Evolutionary conservation across 2,113 vertebrate species (phyloP).

Genomic region (Crotalus helleri): DNA sequence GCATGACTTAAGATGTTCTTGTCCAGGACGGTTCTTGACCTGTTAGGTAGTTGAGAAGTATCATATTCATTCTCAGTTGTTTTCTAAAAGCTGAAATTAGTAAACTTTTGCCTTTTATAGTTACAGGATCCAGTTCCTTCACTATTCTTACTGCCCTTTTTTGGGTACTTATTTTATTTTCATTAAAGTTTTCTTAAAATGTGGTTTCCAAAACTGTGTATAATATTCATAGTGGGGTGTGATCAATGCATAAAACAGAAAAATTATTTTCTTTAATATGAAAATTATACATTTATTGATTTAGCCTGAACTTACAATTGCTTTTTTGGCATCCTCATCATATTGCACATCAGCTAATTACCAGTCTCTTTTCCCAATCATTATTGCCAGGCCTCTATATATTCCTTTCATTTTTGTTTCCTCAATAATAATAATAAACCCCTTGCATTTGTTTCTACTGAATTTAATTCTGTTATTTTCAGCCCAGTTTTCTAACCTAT

Average conservation of each 20-base stretch:
- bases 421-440: not conserved
- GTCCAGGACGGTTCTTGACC: not conserved
- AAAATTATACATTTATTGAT: not conserved
- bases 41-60: not conserved
- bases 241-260: not conserved
- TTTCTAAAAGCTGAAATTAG: not conserved
- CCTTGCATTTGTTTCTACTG: not conserved
- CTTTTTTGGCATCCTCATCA: too few species aligned
- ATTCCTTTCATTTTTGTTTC: not conserved
- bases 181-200: not conserved
- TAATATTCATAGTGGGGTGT: not conserved
- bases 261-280: not conserved
- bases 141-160: not conserved
- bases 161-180: not conserved
- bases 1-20: not conserved
- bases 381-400: not conserved
- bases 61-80: not conserved
- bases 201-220: not conserved
- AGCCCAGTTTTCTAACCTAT: not conserved
- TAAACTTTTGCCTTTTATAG: not conserved
- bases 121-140: not conserved
- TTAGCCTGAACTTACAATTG: too few species aligned
- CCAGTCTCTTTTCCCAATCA: not conserved
- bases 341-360: not conserved
- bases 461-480: not conserved